Evolutionary conservation across 1,140 invertebrate genomes (phyloP), one percentile per base, ranked within the genome.

Genomic region (Cryptotermes secundus): DNA sequence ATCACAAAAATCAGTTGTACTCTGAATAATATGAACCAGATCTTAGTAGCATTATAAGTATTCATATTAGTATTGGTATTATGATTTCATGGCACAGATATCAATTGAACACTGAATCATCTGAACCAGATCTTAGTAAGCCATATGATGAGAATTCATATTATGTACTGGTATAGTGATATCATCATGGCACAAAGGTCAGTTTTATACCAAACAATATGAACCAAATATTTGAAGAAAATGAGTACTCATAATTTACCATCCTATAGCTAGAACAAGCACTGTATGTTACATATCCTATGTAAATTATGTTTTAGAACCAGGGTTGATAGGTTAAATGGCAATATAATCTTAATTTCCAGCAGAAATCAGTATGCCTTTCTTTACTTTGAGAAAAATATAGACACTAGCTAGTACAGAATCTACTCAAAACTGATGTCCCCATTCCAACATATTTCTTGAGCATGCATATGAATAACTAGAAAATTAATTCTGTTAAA

Each of bases 291-390:
- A 72, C 19, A 72, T 72, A n/a, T 31, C 26, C 59, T 31, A 31
- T 31, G 14, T 72, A 31, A n/a, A 3, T 72, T 4, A 31, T 31
- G 31, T 72, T 72, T 72, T 72, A n/a, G 26, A 31, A 16, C n/a
- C 59, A 10, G 31, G 26, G 59, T 26, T 72, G 26, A 72, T 72
- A 4, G 14, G 6, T 72, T 72, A 72, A 31, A 72, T 72, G 59
- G 59, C 59, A 72, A 31, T 72, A 72, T 72, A 72, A 31, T 72
- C 31, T 65, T 72, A 72, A 72, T 72, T 59, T 72, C 26, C n/a
- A 72, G 9, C 59, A 72, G 26, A 72, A 72, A 31, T 14, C 26
- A 72, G 10, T 59, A 22, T 14, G 59, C 19, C 31, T 59, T 72
- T 72, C 59, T 31, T 72, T 72, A 31, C 31, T 72, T 72, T 31